These are phyloP conservation scores for Muscidifurax raptorellus DNA, from an alignment of 1,140 invertebrate genomes.

Conservation along the genomic window DNA sequence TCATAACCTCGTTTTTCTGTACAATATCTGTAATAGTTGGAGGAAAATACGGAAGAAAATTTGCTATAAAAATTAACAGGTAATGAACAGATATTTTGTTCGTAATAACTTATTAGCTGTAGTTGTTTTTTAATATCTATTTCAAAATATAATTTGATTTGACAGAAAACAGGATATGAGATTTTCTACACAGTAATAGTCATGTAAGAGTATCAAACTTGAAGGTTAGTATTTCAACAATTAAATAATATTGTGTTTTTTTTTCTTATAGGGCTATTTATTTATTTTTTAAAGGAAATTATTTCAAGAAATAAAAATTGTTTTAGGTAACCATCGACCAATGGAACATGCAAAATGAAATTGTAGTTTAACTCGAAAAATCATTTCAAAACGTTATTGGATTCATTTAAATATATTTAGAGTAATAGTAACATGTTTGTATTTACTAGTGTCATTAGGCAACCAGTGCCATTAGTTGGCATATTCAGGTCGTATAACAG, in stretches of 20 bases:
- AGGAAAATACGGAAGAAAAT: background rate
- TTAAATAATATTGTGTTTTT: background rate
- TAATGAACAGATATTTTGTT: background rate
- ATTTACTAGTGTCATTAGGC: background rate
- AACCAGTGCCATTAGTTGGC: background rate
- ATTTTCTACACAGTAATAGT: background rate
- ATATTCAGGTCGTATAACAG: conserved; percentile 11
- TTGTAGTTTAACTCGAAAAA: background rate
- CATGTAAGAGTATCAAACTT: background rate
- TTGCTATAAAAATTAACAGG: background rate
- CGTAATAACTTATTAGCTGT: background rate
- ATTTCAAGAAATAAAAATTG: background rate
- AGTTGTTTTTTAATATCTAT: background rate
- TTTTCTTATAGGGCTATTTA: background rate
- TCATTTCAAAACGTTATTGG: background rate
- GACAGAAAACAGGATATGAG: background rate
- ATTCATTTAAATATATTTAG: conserved; percentile 16
- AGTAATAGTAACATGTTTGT: conserved; percentile 24
- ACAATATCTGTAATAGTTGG: no score
- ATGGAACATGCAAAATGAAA: conserved; percentile 7
- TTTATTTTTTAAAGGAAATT: background rate
- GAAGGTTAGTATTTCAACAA: background rate
- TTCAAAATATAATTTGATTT: background rate
- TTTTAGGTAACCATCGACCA: background rate
- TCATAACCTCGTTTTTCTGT: no score